These are phyloP conservation scores for Terrapene triunguis DNA, from an alignment of 2,113 vertebrate genomes.

Conservation along the genomic window DNA sequence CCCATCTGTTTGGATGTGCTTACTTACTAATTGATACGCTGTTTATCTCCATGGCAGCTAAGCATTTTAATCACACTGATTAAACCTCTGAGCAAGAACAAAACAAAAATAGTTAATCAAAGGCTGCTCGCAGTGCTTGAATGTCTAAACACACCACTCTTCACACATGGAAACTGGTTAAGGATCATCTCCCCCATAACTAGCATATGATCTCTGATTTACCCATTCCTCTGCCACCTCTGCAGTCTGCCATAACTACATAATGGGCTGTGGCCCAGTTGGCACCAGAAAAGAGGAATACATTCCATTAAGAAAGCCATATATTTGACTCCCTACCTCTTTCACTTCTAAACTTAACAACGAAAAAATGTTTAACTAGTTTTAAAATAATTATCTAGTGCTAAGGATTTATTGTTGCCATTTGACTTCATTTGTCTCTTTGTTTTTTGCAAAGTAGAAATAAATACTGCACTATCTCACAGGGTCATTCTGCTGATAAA, in stretches of 20 bases:
- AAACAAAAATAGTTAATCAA: constrained; percentile 77
- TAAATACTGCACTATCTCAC: neutral
- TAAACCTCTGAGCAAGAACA: constrained; percentile 74
- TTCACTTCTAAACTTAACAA: neutral
- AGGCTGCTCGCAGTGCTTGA: constrained; percentile 67
- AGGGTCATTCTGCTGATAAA: neutral
- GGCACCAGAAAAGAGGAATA: constrained; percentile 22
- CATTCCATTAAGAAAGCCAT: neutral
- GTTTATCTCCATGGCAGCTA: constrained; percentile 66
- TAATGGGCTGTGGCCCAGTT: constrained; percentile 49
- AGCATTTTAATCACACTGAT: constrained; percentile 78
- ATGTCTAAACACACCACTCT: constrained; percentile 39
- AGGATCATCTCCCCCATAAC: constrained; percentile 58
- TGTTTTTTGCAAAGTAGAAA: neutral
- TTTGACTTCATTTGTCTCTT: neutral
- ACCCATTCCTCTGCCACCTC: constrained; percentile 35
- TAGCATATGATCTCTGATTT: neutral
- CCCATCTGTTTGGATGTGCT: constrained; percentile 77
- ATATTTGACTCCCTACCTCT: neutral
- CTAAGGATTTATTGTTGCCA: neutral
- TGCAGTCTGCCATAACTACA: constrained; percentile 25
- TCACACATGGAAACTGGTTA: constrained; percentile 68
- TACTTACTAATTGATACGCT: constrained; percentile 66
- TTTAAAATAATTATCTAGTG: neutral
- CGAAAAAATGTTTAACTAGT: neutral